Percentiles rank a stretch among this genome's conserved stretches.
These are phyloP conservation scores for Drosophila vallismaia DNA, from an alignment of 2,888 invertebrate species.

Conservation along the genomic window DNA sequence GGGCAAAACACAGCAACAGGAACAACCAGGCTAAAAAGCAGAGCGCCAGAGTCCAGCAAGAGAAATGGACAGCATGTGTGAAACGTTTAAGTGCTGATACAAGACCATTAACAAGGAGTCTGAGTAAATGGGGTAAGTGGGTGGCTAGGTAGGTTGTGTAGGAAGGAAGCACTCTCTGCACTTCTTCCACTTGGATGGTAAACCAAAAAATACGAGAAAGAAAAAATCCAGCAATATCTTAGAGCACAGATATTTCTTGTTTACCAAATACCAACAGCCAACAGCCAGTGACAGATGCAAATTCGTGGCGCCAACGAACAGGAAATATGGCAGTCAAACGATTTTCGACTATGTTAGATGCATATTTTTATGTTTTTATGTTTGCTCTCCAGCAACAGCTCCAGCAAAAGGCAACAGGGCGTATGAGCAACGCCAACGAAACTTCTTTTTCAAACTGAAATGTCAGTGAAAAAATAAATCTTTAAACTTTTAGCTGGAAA, in stretches of 20 bases:
- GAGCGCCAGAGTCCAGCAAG: slow-evolving; percentile 11
- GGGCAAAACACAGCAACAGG: slow-evolving; percentile 31
- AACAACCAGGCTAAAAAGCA: slow-evolving; percentile 28
- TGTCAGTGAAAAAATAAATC: neutral
- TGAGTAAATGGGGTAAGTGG: neutral
- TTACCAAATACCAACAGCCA: slow-evolving; percentile 40
- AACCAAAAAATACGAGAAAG: slow-evolving; percentile 5
- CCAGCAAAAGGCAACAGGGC: neutral
- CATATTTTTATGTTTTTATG: slow-evolving; percentile 13
- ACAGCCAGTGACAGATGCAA: slow-evolving; percentile 33
- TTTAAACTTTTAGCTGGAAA: neutral
- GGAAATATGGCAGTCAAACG: slow-evolving; percentile 21
- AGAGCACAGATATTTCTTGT: slow-evolving; percentile 36
- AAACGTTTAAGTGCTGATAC: slow-evolving; percentile 60
- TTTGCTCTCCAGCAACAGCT: neutral
- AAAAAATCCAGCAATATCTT: slow-evolving; percentile 27
- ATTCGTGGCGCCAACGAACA: slow-evolving; percentile 23
- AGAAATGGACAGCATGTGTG: slow-evolving; percentile 55
- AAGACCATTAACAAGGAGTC: slow-evolving; percentile 1
- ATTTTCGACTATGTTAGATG: slow-evolving; percentile 24
- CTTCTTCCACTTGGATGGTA: slow-evolving; percentile 17
- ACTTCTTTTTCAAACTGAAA: neutral
- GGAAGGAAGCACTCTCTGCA: slow-evolving; percentile 23
- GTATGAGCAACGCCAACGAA: slow-evolving; percentile 15
- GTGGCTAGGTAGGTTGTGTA: slow-evolving; percentile 1